A percentile compares a stretch with the other conserved stretches of the same genome.
phyloP scores from a whole-genome alignment of 1,140 invertebrate genomes.

The Capitella teleta region DNA sequence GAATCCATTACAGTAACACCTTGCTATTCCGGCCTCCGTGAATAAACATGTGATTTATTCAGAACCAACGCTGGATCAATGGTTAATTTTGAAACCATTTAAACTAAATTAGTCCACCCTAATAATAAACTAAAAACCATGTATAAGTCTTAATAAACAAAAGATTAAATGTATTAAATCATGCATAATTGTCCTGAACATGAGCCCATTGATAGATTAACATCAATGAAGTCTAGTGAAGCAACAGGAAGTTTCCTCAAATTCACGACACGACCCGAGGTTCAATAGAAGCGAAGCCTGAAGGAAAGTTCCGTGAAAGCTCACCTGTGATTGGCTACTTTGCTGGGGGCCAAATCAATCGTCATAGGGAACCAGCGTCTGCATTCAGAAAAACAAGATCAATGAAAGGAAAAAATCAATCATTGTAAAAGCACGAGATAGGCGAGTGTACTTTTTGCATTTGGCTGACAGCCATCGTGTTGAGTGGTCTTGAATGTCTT shows the following conservation, averaged over 20 bases:
- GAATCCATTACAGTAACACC: too few species aligned
- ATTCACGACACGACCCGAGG: background rate
- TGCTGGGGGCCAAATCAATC: constrained; percentile 50
- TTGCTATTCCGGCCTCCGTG: too few species aligned
- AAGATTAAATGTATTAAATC: background rate
- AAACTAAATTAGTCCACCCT: too few species aligned
- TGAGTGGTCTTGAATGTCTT: background rate
- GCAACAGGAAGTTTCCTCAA: background rate
- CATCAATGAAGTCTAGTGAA: background rate
- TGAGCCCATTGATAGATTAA: background rate
- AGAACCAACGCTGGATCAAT: too few species aligned
- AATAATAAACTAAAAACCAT: too few species aligned
- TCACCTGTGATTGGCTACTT: constrained; percentile 52
- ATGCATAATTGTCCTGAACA: background rate
- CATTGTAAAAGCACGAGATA: too few species aligned
- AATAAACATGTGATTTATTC: too few species aligned
- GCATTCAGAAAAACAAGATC: constrained; percentile 14
- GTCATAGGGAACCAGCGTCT: constrained; percentile 61
- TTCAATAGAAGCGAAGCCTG: background rate
- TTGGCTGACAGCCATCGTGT: background rate
- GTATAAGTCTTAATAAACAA: background rate
- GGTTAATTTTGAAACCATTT: too few species aligned
- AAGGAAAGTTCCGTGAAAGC: background rate
- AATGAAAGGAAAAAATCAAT: too few species aligned
- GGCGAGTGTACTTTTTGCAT: too few species aligned